Percentiles rank a stretch among this genome's conserved stretches.
These are phyloP conservation scores for Phlogophora meticulosa DNA, from an alignment of 2,888 invertebrate species.

Conservation along the genomic window DNA sequence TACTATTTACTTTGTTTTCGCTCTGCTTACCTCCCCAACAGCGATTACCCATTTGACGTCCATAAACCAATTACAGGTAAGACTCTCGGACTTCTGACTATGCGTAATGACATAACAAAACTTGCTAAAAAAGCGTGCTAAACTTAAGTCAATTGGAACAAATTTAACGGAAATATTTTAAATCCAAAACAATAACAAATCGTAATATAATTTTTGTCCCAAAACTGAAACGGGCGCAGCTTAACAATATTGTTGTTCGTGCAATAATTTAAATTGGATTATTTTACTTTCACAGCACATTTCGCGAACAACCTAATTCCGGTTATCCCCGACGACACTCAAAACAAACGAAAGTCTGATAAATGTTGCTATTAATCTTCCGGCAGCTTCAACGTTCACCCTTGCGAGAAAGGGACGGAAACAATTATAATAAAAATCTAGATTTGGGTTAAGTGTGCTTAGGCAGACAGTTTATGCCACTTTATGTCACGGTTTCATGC, in stretches of 20 bases:
- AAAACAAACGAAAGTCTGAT: slow-evolving; percentile 89
- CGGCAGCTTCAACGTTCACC: slow-evolving; percentile 73
- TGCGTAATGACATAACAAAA: no score
- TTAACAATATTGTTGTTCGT: slow-evolving; percentile 66
- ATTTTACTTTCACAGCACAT: slow-evolving; percentile 81
- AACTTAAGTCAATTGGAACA: slow-evolving; percentile 1
- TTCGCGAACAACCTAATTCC: slow-evolving; percentile 84
- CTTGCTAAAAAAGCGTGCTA: no score
- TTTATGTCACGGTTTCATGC: slow-evolving; percentile 58
- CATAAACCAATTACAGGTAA: no score
- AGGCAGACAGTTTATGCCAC: slow-evolving; percentile 63
- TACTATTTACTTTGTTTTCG: no score
- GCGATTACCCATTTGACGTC: no score
- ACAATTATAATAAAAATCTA: slow-evolving; percentile 77
- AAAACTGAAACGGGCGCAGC: slow-evolving; percentile 55
- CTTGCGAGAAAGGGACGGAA: slow-evolving; percentile 76
- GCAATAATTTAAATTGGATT: slow-evolving; percentile 84
- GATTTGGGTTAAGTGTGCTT: slow-evolving; percentile 75
- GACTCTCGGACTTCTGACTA: no score
- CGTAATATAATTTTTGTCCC: slow-evolving; percentile 58
- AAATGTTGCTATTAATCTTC: slow-evolving; percentile 87
- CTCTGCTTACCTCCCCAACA: no score
- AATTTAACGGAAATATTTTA: slow-evolving; percentile 4
- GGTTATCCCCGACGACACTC: slow-evolving; percentile 85
- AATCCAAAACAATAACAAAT: slow-evolving; percentile 52